Evolutionary conservation across 1,140 invertebrate species (phyloP).

Genomic region (Heliconius melpomene): DNA sequence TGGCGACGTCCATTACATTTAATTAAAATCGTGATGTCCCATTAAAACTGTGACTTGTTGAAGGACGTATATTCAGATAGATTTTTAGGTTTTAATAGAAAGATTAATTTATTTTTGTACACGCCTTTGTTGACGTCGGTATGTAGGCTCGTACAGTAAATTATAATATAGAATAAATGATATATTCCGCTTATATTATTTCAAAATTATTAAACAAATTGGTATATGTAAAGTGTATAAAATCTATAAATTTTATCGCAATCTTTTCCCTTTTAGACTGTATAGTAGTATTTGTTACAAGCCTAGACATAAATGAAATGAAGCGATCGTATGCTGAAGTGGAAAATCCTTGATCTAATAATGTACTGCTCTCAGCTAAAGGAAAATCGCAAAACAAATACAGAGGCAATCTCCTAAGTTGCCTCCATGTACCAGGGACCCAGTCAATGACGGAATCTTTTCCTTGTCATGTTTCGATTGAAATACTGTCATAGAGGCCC

Average conservation of each 20-base stretch:
- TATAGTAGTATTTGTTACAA: slow-evolving; percentile 10
- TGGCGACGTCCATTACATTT: slow-evolving; percentile 22
- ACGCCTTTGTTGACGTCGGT: no score
- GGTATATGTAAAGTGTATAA: neutral
- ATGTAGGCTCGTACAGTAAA: no score
- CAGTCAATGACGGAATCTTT: slow-evolving; percentile 28
- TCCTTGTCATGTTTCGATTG: slow-evolving; percentile 27
- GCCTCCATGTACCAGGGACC: slow-evolving; percentile 1
- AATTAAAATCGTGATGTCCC: slow-evolving; percentile 23
- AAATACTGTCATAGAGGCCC: slow-evolving; percentile 29
- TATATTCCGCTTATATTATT: no score
- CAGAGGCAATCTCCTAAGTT: slow-evolving; percentile 27
- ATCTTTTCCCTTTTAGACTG: neutral
- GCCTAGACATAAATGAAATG: slow-evolving; percentile 15
- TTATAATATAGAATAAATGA: no score
- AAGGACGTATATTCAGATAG: neutral
- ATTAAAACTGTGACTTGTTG: slow-evolving; percentile 19
- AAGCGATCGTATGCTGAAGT: slow-evolving; percentile 24
- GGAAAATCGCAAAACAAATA: slow-evolving; percentile 34
- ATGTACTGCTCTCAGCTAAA: slow-evolving; percentile 25
- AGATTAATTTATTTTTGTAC: neutral
- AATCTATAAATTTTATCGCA: neutral
- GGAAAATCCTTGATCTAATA: slow-evolving; percentile 25
- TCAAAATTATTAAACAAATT: no score
- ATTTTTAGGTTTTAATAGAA: neutral